Base-by-base conservation (phyloP, 2,113 vertebrate genomes). In the Eonycteris spelaea region DNA sequence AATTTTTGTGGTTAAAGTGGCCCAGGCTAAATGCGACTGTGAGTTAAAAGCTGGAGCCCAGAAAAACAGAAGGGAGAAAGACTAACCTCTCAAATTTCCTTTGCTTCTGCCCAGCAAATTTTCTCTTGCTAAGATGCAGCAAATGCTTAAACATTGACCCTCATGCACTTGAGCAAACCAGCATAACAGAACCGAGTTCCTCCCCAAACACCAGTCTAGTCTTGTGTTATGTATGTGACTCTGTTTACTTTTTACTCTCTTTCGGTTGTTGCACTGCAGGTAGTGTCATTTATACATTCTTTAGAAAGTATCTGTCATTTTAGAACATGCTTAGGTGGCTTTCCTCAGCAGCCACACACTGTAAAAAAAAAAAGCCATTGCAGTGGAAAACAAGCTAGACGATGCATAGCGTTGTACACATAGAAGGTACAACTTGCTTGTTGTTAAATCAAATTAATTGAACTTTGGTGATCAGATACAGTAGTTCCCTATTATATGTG, bases 1-100 rank as follows among this genome's bases (percentile, higher is more conserved):
- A 63, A 73, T 38, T 74, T 73, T 55, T 93, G 9, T 74, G 40
- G 30, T 87, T 84, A 53, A 87, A 77, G 30, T 61, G 51, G 14
- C 43, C 43, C 35, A 61, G 70, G 61, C 35, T 45, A 21, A 79
- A 38, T 55, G 21, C n/a, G 55, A 35, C 13, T 68, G 24, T 4
- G 4, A 40, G 22, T 77, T 86, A 86, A 86, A 70, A 83, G 26
- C 79, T 57, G 51, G 65, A 83, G 28, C 48, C 4, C 59, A 77
- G 86, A 71, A 51, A 71, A 71, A 68, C 2, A 38, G 65, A 86
- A 86, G 21, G 74, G 61, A 74, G 30, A 86, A 74, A 80, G 67
- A 43, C 6, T 30, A 18, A 9, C 21, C 63, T 74, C 45, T 82
- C 45, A 86, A 57, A 57, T 75, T 43, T 24, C 18, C 16, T 74